These are phyloP conservation scores for Muschampia plurimacula DNA, from an alignment of 2,888 invertebrate species.

Conservation along the genomic window DNA sequence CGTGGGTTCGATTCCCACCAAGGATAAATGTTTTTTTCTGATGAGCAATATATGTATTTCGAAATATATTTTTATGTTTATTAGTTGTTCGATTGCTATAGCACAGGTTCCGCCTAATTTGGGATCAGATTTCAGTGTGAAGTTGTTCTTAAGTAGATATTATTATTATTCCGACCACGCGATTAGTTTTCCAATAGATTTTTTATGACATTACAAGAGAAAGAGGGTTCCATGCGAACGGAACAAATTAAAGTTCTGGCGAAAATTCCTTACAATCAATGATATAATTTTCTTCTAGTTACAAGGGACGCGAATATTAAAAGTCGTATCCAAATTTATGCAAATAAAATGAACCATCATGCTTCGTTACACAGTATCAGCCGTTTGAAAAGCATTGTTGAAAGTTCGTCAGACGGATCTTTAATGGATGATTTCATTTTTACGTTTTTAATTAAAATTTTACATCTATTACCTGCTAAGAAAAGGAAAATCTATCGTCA, in stretches of 20 bases:
- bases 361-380: slow-evolving; percentile 78
- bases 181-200: not conserved
- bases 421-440: slow-evolving; percentile 66
- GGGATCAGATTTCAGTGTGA: too few species aligned
- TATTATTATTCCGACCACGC: not conserved
- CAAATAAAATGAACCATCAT: slow-evolving; percentile 77
- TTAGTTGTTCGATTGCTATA: too few species aligned
- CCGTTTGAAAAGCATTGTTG: slow-evolving; percentile 68
- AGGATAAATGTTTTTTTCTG: too few species aligned
- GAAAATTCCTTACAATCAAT: slow-evolving; percentile 35
- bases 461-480: slow-evolving; percentile 45
- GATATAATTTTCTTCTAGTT: slow-evolving; percentile 60
- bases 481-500: slow-evolving; percentile 21
- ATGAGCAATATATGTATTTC: too few species aligned
- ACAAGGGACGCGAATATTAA: slow-evolving; percentile 67
- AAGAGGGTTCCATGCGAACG: not conserved
- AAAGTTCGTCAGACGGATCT: slow-evolving; percentile 64
- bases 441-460: slow-evolving; percentile 57
- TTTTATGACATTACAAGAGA: not conserved
- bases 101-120: too few species aligned
- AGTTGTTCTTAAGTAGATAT: too few species aligned
- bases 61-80: too few species aligned
- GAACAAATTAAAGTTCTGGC: slow-evolving; percentile 18
- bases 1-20: too few species aligned
- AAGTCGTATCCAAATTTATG: slow-evolving; percentile 76